Evolutionary conservation across 2,113 vertebrate genomes (phyloP), one percentile per base, ranked within the genome.

Genomic region (Leiothrix lutea): DNA sequence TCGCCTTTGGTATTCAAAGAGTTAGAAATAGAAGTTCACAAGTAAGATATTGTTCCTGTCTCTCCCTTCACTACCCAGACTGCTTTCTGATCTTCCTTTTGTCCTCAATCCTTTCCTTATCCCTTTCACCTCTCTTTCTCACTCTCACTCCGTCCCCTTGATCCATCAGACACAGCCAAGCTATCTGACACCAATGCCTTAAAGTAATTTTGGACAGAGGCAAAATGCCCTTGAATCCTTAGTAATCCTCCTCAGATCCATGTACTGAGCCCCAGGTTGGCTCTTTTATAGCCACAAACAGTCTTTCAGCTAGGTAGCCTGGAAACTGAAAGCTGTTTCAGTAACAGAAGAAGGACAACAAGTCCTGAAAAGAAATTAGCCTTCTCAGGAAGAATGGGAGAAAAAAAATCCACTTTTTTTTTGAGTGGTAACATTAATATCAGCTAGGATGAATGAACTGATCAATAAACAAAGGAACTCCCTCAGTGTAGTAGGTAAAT

Each of bases 121-220:
- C 94, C 96, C 78, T 98, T 98, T 98, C 97, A 98, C 98, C 97
- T 97, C 97, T 97, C 95, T 96, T 90, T 92, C 93, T 97, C 92
- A 92, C 94, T 93, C 94, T 97, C 91, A 94, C 95, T 95, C 96
- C 21, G 89, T 96, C 95, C 95, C 92, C 97, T 97, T 98, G 97
- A 98, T 98, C 97, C 98, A 96, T 93, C 96, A 96, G 94, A 97
- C 91, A 92, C 84, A 97, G 95, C 89, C 96, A 94, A 94, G 95
- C 92, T 95, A 94, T 97, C 97, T 97, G 96, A 96, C 93, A 96
- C 88, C 96, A 97, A 87, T 96, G 95, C 96, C 95, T 98, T 97
- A 97, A 98, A 97, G 97, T 98, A 97, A 98, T 98, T 98, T 98
- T 97, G 97, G 97, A 97, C 97, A 97, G 97, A 98, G 96, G 97